Conservation (phyloP, 2,888 invertebrate species). For the Apotomis capreana region DNA sequence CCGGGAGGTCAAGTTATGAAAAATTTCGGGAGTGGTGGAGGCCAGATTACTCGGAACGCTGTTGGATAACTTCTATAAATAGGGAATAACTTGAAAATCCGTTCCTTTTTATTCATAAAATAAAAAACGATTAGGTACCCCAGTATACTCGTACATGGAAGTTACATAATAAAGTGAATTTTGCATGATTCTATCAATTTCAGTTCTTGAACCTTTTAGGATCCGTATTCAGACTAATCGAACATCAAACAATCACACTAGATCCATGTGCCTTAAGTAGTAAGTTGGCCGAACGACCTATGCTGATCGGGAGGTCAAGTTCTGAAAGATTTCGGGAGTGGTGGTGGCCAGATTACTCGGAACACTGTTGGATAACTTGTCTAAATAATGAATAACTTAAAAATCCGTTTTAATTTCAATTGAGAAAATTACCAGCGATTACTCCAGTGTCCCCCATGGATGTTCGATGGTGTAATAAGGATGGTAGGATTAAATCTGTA, state of each 20-base stretch:
- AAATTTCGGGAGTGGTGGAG: slow-evolving; percentile 71
- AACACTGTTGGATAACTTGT: slow-evolving; percentile 46
- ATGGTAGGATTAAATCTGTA: too few relatives aligned
- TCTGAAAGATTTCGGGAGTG: slow-evolving; percentile 60
- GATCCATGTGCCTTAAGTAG: slow-evolving; percentile 62
- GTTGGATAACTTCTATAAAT: slow-evolving; percentile 35
- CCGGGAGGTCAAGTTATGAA: slow-evolving; percentile 46
- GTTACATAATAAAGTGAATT: too few relatives aligned
- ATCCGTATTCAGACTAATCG: slow-evolving; percentile 49
- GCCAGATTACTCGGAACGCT: slow-evolving; percentile 51
- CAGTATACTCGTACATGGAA: too few relatives aligned
- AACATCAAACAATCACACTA: too few relatives aligned
- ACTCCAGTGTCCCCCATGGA: too few relatives aligned
- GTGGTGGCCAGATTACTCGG: slow-evolving; percentile 62
- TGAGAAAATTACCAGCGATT: too few relatives aligned
- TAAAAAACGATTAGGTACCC: too few relatives aligned
- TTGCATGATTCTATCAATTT: too few relatives aligned
- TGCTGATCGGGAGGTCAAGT: slow-evolving; percentile 50
- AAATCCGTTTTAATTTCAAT: too few relatives aligned
- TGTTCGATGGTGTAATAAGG: too few relatives aligned
- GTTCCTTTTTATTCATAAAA: too few relatives aligned
- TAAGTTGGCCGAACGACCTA: slow-evolving; percentile 57
- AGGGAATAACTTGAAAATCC: neutral
- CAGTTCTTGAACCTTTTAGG: slow-evolving; percentile 4
- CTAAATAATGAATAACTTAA: neutral